Conservation (phyloP, 1,140 invertebrate genomes). For the Pachyrhynchus sulphureomaculatus region DNA sequence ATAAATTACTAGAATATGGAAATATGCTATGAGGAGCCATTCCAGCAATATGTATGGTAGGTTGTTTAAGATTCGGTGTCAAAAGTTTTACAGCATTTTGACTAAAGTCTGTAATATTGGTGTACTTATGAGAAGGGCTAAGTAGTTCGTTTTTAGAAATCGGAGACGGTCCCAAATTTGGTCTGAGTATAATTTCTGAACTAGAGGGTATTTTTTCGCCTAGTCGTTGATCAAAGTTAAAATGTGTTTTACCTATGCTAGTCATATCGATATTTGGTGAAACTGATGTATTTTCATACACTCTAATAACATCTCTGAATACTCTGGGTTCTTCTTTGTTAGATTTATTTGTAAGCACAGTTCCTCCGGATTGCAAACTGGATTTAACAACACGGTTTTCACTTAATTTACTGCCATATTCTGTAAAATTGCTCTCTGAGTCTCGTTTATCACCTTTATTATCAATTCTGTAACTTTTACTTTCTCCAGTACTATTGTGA, state of each 20-base stretch:
- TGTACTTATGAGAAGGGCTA: conserved; percentile 38
- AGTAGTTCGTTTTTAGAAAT: background rate
- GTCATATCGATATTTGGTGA: conserved; percentile 40
- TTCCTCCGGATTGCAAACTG: conserved; percentile 72
- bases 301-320: conserved; percentile 38
- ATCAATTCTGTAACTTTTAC: conserved; percentile 72
- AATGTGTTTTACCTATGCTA: conserved; percentile 35
- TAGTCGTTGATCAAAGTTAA: conserved; percentile 23
- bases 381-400: conserved; percentile 64
- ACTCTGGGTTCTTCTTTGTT: conserved; percentile 27
- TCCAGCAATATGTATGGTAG: conserved; percentile 36
- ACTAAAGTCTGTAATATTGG: conserved; percentile 50
- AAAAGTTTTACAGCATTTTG: conserved; percentile 48
- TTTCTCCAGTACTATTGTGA: conserved; percentile 56
- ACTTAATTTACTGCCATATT: conserved; percentile 45
- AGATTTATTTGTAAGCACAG: conserved; percentile 60
- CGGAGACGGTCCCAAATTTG: background rate
- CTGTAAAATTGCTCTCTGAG: conserved; percentile 30
- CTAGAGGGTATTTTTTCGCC: background rate
- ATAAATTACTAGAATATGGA: background rate
- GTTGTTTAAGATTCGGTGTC: conserved; percentile 49
- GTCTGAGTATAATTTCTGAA: background rate
- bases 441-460: conserved; percentile 46
- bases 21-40: conserved; percentile 1
- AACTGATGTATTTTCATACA: conserved; percentile 38